Percentiles rank a stretch among this genome's conserved stretches.
These are phyloP conservation scores for Cheumatopsyche charites DNA, from an alignment of 1,140 invertebrate genomes.

Conservation along the genomic window DNA sequence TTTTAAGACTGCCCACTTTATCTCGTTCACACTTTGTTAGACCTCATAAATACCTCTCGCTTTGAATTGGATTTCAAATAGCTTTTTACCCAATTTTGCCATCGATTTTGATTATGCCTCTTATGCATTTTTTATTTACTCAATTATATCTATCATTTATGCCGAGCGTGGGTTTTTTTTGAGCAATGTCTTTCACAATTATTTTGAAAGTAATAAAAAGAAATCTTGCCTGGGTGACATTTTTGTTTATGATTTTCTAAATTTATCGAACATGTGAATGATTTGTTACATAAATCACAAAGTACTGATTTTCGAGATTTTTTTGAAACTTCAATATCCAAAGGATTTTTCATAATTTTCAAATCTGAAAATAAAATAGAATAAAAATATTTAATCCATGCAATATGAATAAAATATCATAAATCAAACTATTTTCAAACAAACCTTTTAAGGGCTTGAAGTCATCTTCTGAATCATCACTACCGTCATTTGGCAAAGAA, in stretches of 20 bases:
- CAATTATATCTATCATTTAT: too few relatives aligned
- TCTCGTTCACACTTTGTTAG: too few relatives aligned
- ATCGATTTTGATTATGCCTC: too few relatives aligned
- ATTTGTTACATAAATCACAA: constrained; percentile 40
- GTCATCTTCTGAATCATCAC: constrained; percentile 46
- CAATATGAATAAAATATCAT: constrained; percentile 6
- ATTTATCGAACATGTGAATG: constrained; percentile 22
- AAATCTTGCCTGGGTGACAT: constrained; percentile 30
- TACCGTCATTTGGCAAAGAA: constrained; percentile 1
- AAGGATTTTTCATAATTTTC: constrained; percentile 5
- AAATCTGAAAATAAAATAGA: constrained; percentile 14
- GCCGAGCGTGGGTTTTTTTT: too few relatives aligned
- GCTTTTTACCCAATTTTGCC: too few relatives aligned
- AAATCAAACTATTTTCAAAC: neutral
- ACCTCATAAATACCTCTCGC: too few relatives aligned
- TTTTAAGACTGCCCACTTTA: too few relatives aligned
- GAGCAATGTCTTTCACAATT: too few relatives aligned
- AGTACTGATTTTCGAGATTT: constrained; percentile 12
- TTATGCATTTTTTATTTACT: too few relatives aligned
- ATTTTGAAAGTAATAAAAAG: constrained; percentile 5
- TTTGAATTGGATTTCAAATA: too few relatives aligned
- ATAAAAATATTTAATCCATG: neutral
- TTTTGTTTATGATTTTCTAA: constrained; percentile 26
- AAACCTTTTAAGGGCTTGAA: constrained; percentile 43
- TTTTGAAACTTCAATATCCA: neutral